Conservation (phyloP, 1,140 invertebrate species). For the Drosophila micromelanica region DNA sequence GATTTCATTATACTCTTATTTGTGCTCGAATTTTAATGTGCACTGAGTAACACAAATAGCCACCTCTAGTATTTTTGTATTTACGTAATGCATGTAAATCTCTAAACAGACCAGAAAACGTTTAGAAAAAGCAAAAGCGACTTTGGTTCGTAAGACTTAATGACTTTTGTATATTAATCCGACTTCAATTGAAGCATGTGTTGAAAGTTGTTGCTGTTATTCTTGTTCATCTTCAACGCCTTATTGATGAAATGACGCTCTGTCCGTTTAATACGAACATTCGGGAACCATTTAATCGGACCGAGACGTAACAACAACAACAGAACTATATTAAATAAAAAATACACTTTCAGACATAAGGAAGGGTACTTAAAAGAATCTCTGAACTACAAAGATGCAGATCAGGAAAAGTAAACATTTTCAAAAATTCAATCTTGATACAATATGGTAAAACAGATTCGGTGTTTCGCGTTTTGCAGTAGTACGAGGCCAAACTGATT, state of each 20-base stretch:
- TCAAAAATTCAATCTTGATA: conserved; percentile 9
- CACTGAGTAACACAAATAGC: conserved; percentile 42
- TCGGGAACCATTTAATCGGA: conserved; percentile 39
- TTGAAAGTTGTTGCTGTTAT: neutral
- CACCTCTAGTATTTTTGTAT: conserved; percentile 33
- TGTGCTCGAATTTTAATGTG: neutral
- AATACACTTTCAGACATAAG: no score
- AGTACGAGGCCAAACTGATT: no score
- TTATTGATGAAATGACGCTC: neutral
- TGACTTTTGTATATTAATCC: conserved; percentile 50
- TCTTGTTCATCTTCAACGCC: neutral
- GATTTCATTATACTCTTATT: neutral
- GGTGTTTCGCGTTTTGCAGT: conserved; percentile 20
- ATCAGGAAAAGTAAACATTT: no score
- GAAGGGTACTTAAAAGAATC: no score
- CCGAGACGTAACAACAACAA: neutral
- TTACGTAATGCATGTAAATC: conserved; percentile 55
- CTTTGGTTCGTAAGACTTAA: conserved; percentile 32
- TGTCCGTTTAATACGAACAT: conserved; percentile 15
- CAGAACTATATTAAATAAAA: no score
- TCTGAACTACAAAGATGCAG: no score
- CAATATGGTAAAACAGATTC: conserved; percentile 32
- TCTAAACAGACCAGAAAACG: neutral
- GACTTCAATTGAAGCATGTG: conserved; percentile 3
- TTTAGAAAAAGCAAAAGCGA: conserved; percentile 1